Conservation (phyloP, 37 sponge, comb jelly and placozoan species). For the Corticium candelabrum region DNA sequence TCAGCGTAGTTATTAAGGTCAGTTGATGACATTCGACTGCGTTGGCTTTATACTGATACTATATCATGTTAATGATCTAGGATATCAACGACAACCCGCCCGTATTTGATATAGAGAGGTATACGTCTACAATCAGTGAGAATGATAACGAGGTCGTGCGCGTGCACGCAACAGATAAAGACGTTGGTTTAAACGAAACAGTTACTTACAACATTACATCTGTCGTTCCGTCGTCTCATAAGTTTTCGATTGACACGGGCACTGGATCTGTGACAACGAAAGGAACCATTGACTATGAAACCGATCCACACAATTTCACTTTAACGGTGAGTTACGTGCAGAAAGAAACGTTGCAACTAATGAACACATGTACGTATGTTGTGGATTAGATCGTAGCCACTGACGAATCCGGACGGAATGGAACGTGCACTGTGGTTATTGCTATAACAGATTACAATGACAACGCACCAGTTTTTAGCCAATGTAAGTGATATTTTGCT, state of each 20-base stretch:
- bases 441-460: slow-evolving; percentile 53
- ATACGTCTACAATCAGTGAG: slow-evolving; percentile 23
- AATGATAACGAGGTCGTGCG: slow-evolving; percentile 9
- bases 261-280: background rate
- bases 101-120: slow-evolving; percentile 13
- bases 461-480: slow-evolving; percentile 42
- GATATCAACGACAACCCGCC: slow-evolving; percentile 52
- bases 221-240: background rate
- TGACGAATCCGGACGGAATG: background rate
- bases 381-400: background rate
- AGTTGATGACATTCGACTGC: too few relatives aligned
- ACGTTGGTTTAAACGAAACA: background rate
- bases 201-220: background rate
- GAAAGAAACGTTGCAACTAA: background rate
- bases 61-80: slow-evolving; percentile 11
- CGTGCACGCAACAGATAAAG: background rate
- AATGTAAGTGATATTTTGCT: background rate
- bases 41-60: too few relatives aligned
- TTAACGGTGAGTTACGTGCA: background rate
- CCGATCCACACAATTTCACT: background rate
- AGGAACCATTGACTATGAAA: background rate
- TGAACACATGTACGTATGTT: background rate
- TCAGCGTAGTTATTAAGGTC: too few relatives aligned
- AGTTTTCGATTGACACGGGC: background rate
- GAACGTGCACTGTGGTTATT: slow-evolving; percentile 20